Evolutionary conservation across 2,888 invertebrate species (phyloP).

Genomic region (Erpobdella octoculata): DNA sequence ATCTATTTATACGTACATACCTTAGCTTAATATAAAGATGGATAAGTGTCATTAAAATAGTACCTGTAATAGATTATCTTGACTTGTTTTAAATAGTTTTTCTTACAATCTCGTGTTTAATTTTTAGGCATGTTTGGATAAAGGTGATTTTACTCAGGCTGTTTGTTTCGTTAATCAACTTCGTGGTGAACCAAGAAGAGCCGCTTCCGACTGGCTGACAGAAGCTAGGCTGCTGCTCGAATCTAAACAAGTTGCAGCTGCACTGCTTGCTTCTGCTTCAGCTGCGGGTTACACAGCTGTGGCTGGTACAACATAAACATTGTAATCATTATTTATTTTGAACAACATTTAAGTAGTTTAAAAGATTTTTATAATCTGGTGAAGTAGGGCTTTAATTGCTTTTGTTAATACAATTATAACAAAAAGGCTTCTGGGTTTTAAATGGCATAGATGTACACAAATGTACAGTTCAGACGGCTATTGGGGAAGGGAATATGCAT

Average conservation of each 20-base stretch:
- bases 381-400: too few relatives aligned
- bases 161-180: constrained; percentile 75
- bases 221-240: constrained; percentile 76
- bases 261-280: constrained; percentile 64
- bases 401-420: too few relatives aligned
- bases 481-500: too few relatives aligned
- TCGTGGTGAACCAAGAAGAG: constrained; percentile 74
- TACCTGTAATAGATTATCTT: neutral
- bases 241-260: constrained; percentile 80
- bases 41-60: neutral
- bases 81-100: neutral
- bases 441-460: too few relatives aligned
- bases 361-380: too few relatives aligned
- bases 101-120: neutral
- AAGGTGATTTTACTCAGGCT: constrained; percentile 75
- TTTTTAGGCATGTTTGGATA: constrained; percentile 68
- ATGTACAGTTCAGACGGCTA: too few relatives aligned
- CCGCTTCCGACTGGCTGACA: constrained; percentile 78
- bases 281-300: constrained; percentile 44
- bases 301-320: constrained; percentile 16
- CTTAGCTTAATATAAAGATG: neutral
- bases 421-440: too few relatives aligned
- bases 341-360: too few relatives aligned
- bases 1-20: too few relatives aligned
- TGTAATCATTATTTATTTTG: too few relatives aligned